These are phyloP conservation scores for Tetragnatha montana DNA, from an alignment of 2,888 invertebrate species.

Conservation along the genomic window DNA sequence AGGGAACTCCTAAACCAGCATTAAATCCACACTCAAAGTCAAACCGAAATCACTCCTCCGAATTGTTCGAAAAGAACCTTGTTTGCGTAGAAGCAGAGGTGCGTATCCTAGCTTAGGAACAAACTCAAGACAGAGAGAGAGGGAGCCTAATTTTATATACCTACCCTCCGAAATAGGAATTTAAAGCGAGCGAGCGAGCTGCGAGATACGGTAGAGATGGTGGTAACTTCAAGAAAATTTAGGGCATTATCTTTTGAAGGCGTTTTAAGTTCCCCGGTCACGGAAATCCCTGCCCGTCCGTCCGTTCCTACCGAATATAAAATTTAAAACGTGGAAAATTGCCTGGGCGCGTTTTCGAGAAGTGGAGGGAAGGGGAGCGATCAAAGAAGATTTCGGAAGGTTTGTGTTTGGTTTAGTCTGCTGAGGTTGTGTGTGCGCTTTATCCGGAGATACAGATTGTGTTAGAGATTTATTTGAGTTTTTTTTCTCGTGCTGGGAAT, in stretches of 20 bases:
- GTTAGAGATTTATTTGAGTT: neutral
- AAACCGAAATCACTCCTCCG: slow-evolving; percentile 22
- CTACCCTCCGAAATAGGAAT: slow-evolving; percentile 28
- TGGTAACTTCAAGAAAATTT: slow-evolving; percentile 22
- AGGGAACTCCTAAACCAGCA: slow-evolving; percentile 4
- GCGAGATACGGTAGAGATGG: neutral
- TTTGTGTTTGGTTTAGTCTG: neutral
- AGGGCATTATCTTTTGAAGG: slow-evolving; percentile 26
- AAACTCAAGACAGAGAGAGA: slow-evolving; percentile 22
- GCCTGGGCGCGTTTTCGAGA: neutral
- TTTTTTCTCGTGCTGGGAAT: too few relatives aligned
- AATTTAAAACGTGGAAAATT: slow-evolving; percentile 37
- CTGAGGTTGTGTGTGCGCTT: neutral
- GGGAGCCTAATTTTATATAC: slow-evolving; percentile 35
- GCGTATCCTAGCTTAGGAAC: slow-evolving; percentile 22
- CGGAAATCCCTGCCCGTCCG: slow-evolving; percentile 1
- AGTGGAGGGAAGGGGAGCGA: neutral
- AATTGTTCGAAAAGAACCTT: neutral
- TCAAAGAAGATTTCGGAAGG: neutral
- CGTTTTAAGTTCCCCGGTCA: slow-evolving; percentile 37
- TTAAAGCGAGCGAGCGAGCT: slow-evolving; percentile 9
- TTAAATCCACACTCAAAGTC: slow-evolving; percentile 32
- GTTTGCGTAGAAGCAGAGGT: neutral
- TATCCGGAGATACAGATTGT: neutral
- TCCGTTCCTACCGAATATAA: slow-evolving; percentile 31